Conservation (phyloP, 64 coral and sea anemone species). For the Montipora cactus region DNA sequence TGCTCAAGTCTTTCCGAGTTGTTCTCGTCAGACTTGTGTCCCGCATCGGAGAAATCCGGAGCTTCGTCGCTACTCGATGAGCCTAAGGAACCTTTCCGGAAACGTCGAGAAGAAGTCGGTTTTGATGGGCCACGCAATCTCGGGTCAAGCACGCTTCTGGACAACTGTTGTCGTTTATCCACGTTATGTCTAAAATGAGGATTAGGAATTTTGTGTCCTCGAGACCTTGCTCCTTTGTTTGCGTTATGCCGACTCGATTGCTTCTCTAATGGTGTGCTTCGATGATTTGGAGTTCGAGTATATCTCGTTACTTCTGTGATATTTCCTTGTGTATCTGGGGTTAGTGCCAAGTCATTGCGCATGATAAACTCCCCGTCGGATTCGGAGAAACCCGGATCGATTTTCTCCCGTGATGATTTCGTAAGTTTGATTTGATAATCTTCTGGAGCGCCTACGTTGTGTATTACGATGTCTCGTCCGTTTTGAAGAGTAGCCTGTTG, state of each 20-base stretch:
- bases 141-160: slow-evolving; percentile 68
- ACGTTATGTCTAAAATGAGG: slow-evolving; percentile 33
- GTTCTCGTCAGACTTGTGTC: slow-evolving; percentile 83
- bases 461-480: slow-evolving; percentile 82
- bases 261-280: slow-evolving; percentile 53
- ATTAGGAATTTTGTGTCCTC: slow-evolving; percentile 23
- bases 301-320: background rate
- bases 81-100: slow-evolving; percentile 71
- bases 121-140: slow-evolving; percentile 64
- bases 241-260: background rate
- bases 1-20: slow-evolving; percentile 90
- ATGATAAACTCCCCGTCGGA: slow-evolving; percentile 88
- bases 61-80: slow-evolving; percentile 85
- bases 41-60: slow-evolving; percentile 77
- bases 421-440: slow-evolving; percentile 93
- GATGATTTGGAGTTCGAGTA: slow-evolving; percentile 1
- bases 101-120: slow-evolving; percentile 41
- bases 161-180: slow-evolving; percentile 54
- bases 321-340: background rate
- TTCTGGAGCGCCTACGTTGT: slow-evolving; percentile 90
- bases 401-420: slow-evolving; percentile 74
- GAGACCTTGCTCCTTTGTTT: slow-evolving; percentile 21
- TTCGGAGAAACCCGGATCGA: slow-evolving; percentile 89
- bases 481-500: slow-evolving; percentile 16
- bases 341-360: slow-evolving; percentile 60